Base-by-base conservation (phyloP, 2,797 vertebrate species). In the Aythya fuligula region DNA sequence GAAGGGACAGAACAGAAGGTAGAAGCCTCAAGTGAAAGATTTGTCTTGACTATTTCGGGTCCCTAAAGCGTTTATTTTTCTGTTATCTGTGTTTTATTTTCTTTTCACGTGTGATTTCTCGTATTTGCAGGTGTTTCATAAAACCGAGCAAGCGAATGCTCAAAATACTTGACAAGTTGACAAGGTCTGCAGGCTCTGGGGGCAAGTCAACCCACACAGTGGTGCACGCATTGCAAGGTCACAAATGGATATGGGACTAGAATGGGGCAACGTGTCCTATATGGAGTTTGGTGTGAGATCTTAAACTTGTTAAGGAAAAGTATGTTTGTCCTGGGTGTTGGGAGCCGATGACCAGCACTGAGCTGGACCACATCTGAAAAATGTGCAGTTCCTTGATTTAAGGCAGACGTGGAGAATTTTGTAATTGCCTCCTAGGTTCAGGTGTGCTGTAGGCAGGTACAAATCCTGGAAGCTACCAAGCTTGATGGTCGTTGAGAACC, bases 241-340 rank as follows among this genome's bases (percentile, higher is more conserved):
- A 30, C 43, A 56, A 36, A 36, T 14, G 67, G 18, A 6, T 62
- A 1, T 2, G 11, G 70, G 70, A 53, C 43, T 58, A 82, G 73
- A 79, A 53, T 53, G 69, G 74, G 79, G 47, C 76, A 51, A 16
- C 0, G 2, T 28, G 12, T 45, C 34, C 65, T 27, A 1, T 57
- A 3, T 72, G 58, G 76, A 82, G 61, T 70, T 54, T 3, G 5
- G 16, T 77, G 83, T 77, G 82, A 79, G 64, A 47, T 43, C 36
- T 86, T 76, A 12, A 85, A 54, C 62, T 65, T 65, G 32, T 58
- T 85, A 49, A 15, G 0, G 2, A 16, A n/a, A 71, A 65, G 18
- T 41, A 0, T 84, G 71, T 94, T 96, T 92, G 73, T 73, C 60
- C 85, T 89, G 81, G 76, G 75, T 58, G 30, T 64, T 43, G 25